These are phyloP conservation scores for Rhorus exstirpatorius DNA, from an alignment of 2,888 invertebrate species.

Conservation along the genomic window DNA sequence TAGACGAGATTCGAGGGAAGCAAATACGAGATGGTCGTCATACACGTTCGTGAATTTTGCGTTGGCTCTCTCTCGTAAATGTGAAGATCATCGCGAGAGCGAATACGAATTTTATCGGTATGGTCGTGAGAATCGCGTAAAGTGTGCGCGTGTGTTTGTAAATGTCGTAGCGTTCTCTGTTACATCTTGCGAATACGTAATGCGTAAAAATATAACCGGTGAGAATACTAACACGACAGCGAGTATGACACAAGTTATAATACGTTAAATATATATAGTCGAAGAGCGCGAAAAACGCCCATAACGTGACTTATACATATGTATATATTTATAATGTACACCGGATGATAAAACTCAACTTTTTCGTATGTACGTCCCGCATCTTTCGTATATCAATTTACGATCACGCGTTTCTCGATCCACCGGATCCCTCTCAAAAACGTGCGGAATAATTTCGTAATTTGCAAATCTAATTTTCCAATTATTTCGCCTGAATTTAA, in stretches of 20 bases:
- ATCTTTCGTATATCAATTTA: slow-evolving; percentile 31
- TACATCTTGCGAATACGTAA: slow-evolving; percentile 72
- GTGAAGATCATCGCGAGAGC: slow-evolving; percentile 22
- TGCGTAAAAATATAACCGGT: slow-evolving; percentile 69
- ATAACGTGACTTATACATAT: slow-evolving; percentile 1
- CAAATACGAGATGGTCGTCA: slow-evolving; percentile 10
- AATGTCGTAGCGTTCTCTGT: slow-evolving; percentile 45
- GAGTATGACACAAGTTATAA: slow-evolving; percentile 67
- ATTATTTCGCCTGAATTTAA: not conserved
- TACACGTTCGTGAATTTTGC: slow-evolving; percentile 11
- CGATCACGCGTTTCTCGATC: slow-evolving; percentile 4
- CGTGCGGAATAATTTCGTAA: slow-evolving; percentile 21
- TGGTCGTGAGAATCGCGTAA: slow-evolving; percentile 26
- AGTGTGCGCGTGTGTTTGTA: slow-evolving; percentile 16
- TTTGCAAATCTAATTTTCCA: too few species aligned
- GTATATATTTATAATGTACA: slow-evolving; percentile 3
- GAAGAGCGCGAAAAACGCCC: slow-evolving; percentile 41
- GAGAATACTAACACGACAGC: slow-evolving; percentile 66
- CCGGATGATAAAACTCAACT: slow-evolving; percentile 28
- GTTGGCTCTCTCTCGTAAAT: slow-evolving; percentile 10
- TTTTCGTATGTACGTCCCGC: slow-evolving; percentile 10
- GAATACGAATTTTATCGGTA: slow-evolving; percentile 9
- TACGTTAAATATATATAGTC: slow-evolving; percentile 69
- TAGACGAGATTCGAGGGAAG: slow-evolving; percentile 22
- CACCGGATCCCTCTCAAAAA: too few species aligned